Conservation (phyloP, 1,140 invertebrate genomes). For the Drosophila sturtevanti region DNA sequence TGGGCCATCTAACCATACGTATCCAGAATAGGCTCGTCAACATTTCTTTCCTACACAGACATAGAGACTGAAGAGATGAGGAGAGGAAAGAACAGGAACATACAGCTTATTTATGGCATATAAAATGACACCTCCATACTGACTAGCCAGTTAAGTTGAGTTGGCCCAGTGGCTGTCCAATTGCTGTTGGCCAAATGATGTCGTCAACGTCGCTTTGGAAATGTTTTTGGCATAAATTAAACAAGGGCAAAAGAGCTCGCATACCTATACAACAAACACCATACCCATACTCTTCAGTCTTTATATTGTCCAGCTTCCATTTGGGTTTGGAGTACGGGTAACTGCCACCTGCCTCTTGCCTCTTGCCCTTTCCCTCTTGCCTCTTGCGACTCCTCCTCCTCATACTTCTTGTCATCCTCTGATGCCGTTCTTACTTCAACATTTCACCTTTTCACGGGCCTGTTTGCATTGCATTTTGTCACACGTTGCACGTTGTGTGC, state of each 20-base stretch:
- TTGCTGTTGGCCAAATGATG: constrained; percentile 55
- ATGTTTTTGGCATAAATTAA: constrained; percentile 77
- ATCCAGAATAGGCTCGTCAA: constrained; percentile 57
- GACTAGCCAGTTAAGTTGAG: constrained; percentile 30
- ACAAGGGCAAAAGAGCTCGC: constrained; percentile 56
- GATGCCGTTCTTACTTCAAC: neutral
- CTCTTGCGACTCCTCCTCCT: neutral
- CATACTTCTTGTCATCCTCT: neutral
- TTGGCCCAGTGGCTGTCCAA: constrained; percentile 18
- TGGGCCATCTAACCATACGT: too few species aligned
- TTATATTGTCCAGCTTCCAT: constrained; percentile 52
- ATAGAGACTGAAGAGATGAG: neutral
- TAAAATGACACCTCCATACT: constrained; percentile 68
- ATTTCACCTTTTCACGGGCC: constrained; percentile 3
- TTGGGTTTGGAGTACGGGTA: neutral
- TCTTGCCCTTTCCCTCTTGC: too few species aligned
- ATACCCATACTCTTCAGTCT: constrained; percentile 9
- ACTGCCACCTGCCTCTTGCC: too few species aligned
- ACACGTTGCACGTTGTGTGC: constrained; percentile 61
- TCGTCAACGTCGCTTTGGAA: constrained; percentile 74
- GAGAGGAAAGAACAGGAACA: constrained; percentile 1
- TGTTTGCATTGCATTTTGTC: constrained; percentile 78
- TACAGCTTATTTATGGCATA: constrained; percentile 75
- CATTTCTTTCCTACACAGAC: constrained; percentile 56
- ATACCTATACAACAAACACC: constrained; percentile 7